These are phyloP conservation scores for Patagioenas fasciata DNA, from an alignment of 2,113 vertebrate genomes.

Conservation along the genomic window DNA sequence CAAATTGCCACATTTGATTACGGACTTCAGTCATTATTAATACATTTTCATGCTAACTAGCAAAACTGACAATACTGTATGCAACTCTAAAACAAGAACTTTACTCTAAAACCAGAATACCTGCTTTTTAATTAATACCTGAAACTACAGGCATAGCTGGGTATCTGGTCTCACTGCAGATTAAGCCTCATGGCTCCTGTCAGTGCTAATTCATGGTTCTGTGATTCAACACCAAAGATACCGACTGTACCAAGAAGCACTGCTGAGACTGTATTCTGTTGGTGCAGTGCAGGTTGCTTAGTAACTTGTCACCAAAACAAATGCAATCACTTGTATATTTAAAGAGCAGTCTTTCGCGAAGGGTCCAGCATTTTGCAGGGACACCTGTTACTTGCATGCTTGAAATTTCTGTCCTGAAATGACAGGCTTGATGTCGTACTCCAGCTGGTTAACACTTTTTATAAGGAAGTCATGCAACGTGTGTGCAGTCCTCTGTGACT, in stretches of 20 bases:
- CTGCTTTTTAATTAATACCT: neutral
- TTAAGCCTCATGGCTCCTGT: neutral
- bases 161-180: no score
- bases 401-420: conserved; percentile 52
- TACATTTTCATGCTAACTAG: neutral
- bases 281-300: conserved; percentile 44
- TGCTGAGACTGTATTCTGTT: neutral
- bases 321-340: conserved; percentile 67
- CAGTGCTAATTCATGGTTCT: neutral
- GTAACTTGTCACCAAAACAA: conserved; percentile 72
- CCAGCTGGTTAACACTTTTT: neutral
- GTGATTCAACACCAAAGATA: neutral
- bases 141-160: neutral
- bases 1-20: neutral
- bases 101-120: neutral
- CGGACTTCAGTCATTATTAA: neutral
- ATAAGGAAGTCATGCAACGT: neutral
- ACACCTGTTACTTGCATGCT: conserved; percentile 52
- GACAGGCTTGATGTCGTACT: neutral
- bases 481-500: neutral
- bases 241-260: neutral
- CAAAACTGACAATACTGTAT: neutral
- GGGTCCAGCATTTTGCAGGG: conserved; percentile 7
- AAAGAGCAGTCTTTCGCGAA: conserved; percentile 45
- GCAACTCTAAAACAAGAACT: neutral